A percentile compares a stretch with the other conserved stretches of the same genome.
Conservation (phyloP, 2,113 vertebrate genomes). For the Carettochelys insculpta region DNA sequence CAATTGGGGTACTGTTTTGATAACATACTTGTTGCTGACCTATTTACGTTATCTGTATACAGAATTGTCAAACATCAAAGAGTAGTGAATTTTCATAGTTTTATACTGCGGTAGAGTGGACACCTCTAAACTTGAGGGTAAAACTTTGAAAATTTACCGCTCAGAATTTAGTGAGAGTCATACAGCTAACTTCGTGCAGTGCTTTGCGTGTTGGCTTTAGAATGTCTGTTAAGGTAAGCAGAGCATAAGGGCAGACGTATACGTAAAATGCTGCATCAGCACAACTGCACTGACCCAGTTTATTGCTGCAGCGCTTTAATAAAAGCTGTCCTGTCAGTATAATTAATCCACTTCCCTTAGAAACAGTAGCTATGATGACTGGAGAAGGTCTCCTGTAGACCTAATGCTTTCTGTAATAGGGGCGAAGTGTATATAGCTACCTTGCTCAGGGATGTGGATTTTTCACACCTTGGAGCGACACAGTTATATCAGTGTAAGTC, state of each 20-base stretch:
- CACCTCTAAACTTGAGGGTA: neutral
- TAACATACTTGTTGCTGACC: conserved; percentile 28
- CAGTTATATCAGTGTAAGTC: neutral
- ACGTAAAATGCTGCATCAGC: neutral
- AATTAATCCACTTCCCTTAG: neutral
- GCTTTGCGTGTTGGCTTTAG: neutral
- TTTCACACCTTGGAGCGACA: neutral
- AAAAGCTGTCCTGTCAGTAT: neutral
- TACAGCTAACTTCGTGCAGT: neutral
- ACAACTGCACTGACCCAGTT: neutral
- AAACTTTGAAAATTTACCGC: neutral
- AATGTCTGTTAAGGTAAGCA: neutral
- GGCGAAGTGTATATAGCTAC: neutral
- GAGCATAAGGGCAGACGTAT: neutral
- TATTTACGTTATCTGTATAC: conserved; percentile 44
- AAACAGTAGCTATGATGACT: neutral
- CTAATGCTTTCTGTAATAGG: neutral
- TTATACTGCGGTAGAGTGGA: conserved; percentile 19
- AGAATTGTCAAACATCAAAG: conserved; percentile 30
- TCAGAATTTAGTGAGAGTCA: neutral
- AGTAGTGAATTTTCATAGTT: conserved; percentile 48
- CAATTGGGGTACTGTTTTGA: neutral
- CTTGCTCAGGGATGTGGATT: neutral
- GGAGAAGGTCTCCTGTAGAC: neutral
- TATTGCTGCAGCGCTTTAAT: neutral